Evolutionary conservation across 2,888 invertebrate genomes (phyloP).

Genomic region (Nomada fucata): DNA sequence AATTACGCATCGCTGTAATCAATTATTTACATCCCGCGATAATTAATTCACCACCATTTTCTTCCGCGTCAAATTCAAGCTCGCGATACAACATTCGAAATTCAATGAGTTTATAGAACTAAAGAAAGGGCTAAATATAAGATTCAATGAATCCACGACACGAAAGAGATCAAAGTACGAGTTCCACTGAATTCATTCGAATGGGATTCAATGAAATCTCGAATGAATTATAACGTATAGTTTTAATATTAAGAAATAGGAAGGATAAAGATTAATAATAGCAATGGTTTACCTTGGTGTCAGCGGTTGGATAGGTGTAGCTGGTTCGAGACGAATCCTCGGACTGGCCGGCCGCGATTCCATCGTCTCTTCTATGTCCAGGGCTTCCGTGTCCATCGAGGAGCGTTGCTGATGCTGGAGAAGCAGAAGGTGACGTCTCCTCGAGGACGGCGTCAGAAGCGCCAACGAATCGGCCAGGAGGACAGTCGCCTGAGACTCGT

Average conservation of each 20-base stretch:
- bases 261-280: neutral
- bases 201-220: too few relatives aligned
- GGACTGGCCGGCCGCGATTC: constrained; percentile 79
- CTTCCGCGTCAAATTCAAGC: too few relatives aligned
- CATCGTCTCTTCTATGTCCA: constrained; percentile 87
- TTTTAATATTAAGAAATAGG: neutral
- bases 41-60: too few relatives aligned
- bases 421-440: constrained; percentile 90
- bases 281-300: constrained; percentile 72
- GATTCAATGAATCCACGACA: neutral
- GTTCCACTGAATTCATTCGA: too few relatives aligned
- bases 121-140: neutral
- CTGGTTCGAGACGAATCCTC: constrained; percentile 78
- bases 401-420: constrained; percentile 94
- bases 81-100: too few relatives aligned
- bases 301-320: constrained; percentile 76
- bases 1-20: too few relatives aligned
- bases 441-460: constrained; percentile 91
- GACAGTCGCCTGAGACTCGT: constrained; percentile 94
- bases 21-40: too few relatives aligned
- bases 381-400: constrained; percentile 93
- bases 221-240: neutral
- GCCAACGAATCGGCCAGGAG: constrained; percentile 90
- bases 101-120: too few relatives aligned
- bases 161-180: neutral